Evolutionary conservation across 2,888 invertebrate species (phyloP).

Genomic region (Dinocampus coccinellae): DNA sequence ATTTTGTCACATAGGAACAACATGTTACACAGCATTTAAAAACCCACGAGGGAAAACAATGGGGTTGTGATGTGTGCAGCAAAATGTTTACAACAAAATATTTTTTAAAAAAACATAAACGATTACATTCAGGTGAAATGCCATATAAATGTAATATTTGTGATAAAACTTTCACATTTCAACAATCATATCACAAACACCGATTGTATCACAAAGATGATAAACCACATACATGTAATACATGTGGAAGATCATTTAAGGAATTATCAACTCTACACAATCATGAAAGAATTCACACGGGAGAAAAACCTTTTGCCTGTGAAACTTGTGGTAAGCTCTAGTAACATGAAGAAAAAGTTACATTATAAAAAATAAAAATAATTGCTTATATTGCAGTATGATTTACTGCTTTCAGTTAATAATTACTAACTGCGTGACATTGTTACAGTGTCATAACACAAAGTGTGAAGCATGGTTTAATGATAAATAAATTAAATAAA

Average conservation of each 20-base stretch:
- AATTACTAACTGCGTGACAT: slow-evolving; percentile 33
- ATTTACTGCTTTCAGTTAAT: slow-evolving; percentile 43
- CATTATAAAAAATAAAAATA: background rate
- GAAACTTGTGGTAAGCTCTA: slow-evolving; percentile 82
- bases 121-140: slow-evolving; percentile 88
- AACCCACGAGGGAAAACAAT: slow-evolving; percentile 80
- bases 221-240: slow-evolving; percentile 81
- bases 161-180: slow-evolving; percentile 89
- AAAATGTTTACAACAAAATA: slow-evolving; percentile 91
- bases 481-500: too few species aligned
- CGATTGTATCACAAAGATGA: slow-evolving; percentile 88
- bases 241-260: slow-evolving; percentile 87
- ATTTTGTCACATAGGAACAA: slow-evolving; percentile 64
- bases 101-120: slow-evolving; percentile 89
- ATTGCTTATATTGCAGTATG: slow-evolving; percentile 31
- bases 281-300: slow-evolving; percentile 86
- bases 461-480: slow-evolving; percentile 44
- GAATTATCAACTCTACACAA: slow-evolving; percentile 89
- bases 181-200: slow-evolving; percentile 91
- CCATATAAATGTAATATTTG: slow-evolving; percentile 87
- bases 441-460: slow-evolving; percentile 37
- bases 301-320: slow-evolving; percentile 88
- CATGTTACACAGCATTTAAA: slow-evolving; percentile 70
- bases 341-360: slow-evolving; percentile 4
- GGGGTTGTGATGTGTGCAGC: slow-evolving; percentile 87